These are phyloP conservation scores for Lepidocyrtoides sp. DNA, from an alignment of 2,888 invertebrate species.

Conservation along the genomic window DNA sequence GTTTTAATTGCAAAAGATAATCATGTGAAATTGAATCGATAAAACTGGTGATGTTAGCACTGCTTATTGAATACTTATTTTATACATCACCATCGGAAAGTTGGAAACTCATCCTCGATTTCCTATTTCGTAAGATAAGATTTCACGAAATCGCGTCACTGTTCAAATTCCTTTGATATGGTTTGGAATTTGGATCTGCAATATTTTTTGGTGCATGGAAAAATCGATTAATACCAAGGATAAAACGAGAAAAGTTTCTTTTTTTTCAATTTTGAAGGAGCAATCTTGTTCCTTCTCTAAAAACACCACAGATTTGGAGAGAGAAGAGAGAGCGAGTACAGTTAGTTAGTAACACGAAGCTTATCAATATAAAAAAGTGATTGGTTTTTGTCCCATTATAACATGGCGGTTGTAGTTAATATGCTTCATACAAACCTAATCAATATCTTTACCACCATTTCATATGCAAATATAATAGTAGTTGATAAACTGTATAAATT, in stretches of 20 bases:
- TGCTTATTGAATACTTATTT: too few relatives aligned
- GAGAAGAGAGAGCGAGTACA: background rate
- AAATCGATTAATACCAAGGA: constrained; percentile 18
- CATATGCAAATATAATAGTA: constrained; percentile 15
- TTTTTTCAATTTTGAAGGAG: constrained; percentile 9
- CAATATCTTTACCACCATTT: constrained; percentile 6
- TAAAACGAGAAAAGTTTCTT: background rate
- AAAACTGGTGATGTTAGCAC: too few relatives aligned
- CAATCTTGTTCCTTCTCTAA: background rate
- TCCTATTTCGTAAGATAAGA: too few relatives aligned
- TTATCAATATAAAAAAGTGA: constrained; percentile 54
- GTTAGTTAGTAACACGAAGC: background rate
- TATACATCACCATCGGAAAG: too few relatives aligned
- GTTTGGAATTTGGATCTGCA: too few relatives aligned
- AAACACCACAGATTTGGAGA: background rate
- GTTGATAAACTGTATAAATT: background rate
- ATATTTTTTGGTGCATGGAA: background rate
- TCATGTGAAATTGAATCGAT: too few relatives aligned
- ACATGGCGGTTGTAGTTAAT: background rate
- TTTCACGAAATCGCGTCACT: too few relatives aligned
- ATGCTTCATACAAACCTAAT: background rate
- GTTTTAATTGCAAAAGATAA: too few relatives aligned
- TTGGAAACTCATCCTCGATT: too few relatives aligned
- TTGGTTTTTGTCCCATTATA: constrained; percentile 58
- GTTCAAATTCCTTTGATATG: too few relatives aligned